Conservation (phyloP, 2,113 vertebrate species). For the Gallinago jamesoni region DNA sequence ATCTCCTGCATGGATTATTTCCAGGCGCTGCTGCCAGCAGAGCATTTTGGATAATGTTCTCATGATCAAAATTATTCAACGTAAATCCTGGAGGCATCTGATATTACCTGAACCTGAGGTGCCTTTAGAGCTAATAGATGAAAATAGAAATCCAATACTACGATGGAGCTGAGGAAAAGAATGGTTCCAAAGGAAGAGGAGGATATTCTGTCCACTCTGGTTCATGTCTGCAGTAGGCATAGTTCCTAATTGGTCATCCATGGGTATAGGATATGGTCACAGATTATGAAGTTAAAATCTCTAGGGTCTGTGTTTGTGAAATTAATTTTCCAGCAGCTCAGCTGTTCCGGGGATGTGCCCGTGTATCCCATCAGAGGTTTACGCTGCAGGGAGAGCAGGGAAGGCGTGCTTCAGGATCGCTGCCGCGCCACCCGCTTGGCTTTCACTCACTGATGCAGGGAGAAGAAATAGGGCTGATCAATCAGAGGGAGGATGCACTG, state of each 20-base stretch:
- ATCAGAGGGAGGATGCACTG: neutral
- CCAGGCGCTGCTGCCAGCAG: neutral
- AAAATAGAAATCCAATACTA: neutral
- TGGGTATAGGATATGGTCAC: neutral
- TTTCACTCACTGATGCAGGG: neutral
- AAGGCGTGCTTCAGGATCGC: rapidly evolving
- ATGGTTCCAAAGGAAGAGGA: neutral
- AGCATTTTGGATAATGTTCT: neutral
- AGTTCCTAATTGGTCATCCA: neutral
- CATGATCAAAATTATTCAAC: neutral
- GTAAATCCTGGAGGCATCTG: neutral
- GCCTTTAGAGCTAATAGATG: neutral
- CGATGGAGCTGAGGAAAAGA: neutral
- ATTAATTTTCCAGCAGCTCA: neutral
- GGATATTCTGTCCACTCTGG: neutral
- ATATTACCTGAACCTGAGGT: neutral
- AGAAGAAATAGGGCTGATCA: neutral
- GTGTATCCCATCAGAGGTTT: neutral
- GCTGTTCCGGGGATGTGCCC: neutral
- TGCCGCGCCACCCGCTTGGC: rapidly evolving
- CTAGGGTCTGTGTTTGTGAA: neutral
- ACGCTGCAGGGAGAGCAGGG: neutral
- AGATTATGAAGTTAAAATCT: neutral
- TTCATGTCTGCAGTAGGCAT: neutral
- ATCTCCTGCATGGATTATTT: neutral